Conservation (phyloP, 2,113 vertebrate species). For the Vulpes vulpes region DNA sequence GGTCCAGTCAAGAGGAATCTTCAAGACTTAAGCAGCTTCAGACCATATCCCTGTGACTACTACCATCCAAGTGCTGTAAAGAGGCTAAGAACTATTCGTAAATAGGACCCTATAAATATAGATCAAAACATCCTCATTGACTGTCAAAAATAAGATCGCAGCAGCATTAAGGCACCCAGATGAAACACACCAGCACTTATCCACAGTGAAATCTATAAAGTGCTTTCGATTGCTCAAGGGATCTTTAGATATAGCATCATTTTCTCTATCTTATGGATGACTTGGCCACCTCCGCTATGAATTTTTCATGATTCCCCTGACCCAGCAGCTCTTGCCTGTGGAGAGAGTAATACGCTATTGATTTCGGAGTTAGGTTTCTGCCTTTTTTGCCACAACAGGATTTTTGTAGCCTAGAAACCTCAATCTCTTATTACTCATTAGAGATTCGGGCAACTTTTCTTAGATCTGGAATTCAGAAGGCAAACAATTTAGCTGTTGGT, state of each 20-base stretch:
- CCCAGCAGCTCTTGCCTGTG: constrained; percentile 91
- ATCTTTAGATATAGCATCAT: constrained; percentile 90
- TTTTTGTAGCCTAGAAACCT: constrained; percentile 92
- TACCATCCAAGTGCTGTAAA: constrained; percentile 51
- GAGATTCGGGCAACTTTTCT: constrained; percentile 88
- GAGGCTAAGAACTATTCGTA: constrained; percentile 81
- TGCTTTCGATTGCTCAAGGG: constrained; percentile 89
- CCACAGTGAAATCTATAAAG: constrained; percentile 90
- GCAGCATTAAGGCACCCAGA: constrained; percentile 86
- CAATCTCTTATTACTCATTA: constrained; percentile 91
- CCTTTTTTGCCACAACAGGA: constrained; percentile 88
- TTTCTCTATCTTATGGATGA: constrained; percentile 92
- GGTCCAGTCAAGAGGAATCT: not conserved
- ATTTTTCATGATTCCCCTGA: constrained; percentile 94
- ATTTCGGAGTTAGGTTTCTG: constrained; percentile 91
- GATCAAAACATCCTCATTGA: constrained; percentile 88
- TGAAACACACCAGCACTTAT: constrained; percentile 93
- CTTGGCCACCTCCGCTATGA: constrained; percentile 92
- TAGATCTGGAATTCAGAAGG: constrained; percentile 86
- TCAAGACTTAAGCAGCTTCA: not conserved
- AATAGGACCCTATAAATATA: constrained; percentile 87
- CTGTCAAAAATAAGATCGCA: constrained; percentile 87
- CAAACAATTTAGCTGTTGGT: constrained; percentile 82
- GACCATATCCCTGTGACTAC: not conserved
- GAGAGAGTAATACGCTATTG: constrained; percentile 92